phyloP scores from a whole-genome alignment of 2,888 invertebrate species.

The Prosapia bicincta region DNA sequence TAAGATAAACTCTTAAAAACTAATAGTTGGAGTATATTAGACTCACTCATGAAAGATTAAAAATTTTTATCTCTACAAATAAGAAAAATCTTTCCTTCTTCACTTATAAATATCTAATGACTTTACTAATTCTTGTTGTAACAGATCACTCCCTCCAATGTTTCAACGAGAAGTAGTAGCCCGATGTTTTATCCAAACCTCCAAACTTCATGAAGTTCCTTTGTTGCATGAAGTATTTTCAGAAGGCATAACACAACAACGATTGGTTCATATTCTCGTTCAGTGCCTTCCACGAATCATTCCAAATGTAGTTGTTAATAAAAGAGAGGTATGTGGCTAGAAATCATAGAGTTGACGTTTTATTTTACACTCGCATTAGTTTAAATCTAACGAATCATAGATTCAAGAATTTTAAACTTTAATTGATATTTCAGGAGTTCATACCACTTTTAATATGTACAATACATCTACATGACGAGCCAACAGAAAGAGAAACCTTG shows the following conservation, averaged over 20 bases:
- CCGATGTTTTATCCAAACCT: conserved; percentile 49
- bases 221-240: conserved; percentile 34
- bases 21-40: too few relatives aligned
- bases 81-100: too few relatives aligned
- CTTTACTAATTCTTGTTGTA: too few relatives aligned
- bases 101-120: too few relatives aligned
- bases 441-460: conserved; percentile 62
- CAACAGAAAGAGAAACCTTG: conserved; percentile 58
- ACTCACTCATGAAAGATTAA: too few relatives aligned
- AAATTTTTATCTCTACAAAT: too few relatives aligned
- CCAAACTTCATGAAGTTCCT: conserved; percentile 44
- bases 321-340: conserved; percentile 57
- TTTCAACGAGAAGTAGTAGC: conserved; percentile 55
- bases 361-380: too few relatives aligned
- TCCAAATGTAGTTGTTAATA: conserved; percentile 64
- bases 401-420: too few relatives aligned
- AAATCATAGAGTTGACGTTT: too few relatives aligned
- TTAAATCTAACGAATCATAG: too few relatives aligned
- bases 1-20: too few relatives aligned
- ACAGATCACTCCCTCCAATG: conserved; percentile 45
- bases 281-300: conserved; percentile 59
- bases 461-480: conserved; percentile 57
- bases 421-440: conserved; percentile 51
- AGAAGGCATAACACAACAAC: conserved; percentile 45
- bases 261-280: conserved; percentile 52